A percentile compares a stretch with the other conserved stretches of the same genome.
phyloP scores from a whole-genome alignment of 2,797 vertebrate species.

The Danio tinwini region DNA sequence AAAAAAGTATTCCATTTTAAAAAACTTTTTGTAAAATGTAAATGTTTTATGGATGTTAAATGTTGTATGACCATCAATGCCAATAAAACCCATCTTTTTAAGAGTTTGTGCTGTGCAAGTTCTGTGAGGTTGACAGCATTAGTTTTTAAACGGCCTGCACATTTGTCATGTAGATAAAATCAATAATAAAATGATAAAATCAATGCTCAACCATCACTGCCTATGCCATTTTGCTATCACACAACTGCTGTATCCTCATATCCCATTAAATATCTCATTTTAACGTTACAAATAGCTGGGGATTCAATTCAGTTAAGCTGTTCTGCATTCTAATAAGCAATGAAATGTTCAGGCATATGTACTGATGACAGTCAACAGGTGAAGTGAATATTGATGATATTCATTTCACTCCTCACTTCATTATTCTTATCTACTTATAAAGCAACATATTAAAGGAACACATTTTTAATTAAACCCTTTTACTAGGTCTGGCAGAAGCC shows the following conservation, averaged over 20 bases:
- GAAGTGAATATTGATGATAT: too few species aligned
- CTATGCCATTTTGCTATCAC: constrained; percentile 4
- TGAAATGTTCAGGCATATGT: neutral
- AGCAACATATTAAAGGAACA: too few species aligned
- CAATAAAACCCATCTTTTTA: too few species aligned
- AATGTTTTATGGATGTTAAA: too few species aligned
- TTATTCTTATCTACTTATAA: too few species aligned
- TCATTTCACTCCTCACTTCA: too few species aligned
- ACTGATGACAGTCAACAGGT: too few species aligned
- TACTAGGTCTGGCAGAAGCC: too few species aligned
- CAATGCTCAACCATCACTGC: constrained; percentile 11
- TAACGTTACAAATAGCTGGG: neutral
- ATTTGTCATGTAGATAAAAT: constrained; percentile 77
- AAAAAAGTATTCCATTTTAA: too few species aligned
- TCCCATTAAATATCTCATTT: constrained; percentile 3
- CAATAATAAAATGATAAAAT: constrained; percentile 53
- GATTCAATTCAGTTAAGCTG: neutral
- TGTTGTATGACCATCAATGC: too few species aligned
- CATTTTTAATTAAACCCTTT: too few species aligned
- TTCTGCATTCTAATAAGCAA: neutral
- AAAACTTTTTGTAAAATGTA: too few species aligned
- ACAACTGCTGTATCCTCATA: neutral
- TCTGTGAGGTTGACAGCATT: constrained; percentile 60
- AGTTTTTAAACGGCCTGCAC: constrained; percentile 58
- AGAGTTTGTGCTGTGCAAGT: constrained; percentile 44